Conservation (phyloP, 30 jellyfish, hydroid and myxozoan genomes). For the Cassiopea andromeda region DNA sequence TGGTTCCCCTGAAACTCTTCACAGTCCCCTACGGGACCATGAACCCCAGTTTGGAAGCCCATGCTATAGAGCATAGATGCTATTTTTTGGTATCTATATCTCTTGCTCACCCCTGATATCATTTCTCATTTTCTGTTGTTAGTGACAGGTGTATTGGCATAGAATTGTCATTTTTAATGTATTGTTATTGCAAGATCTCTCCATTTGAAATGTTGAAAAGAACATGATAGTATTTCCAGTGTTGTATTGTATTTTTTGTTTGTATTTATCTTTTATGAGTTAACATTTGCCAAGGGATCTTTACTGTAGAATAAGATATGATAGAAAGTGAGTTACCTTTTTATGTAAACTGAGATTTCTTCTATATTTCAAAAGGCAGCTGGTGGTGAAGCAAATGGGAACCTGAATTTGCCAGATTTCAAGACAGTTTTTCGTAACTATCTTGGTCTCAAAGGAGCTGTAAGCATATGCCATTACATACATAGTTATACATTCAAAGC, state of each 20-base stretch:
- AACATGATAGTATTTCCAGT: no score
- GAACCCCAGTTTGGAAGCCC: no score
- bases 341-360: no score
- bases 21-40: no score
- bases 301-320: no score
- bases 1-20: no score
- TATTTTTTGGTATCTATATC: not conserved
- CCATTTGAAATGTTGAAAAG: not conserved
- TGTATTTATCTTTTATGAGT: no score
- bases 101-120: not conserved
- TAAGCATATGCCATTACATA: constrained; percentile 20
- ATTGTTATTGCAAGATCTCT: not conserved
- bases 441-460: constrained; percentile 84
- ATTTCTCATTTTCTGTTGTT: not conserved
- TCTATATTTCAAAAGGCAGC: constrained; percentile 53
- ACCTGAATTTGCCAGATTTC: constrained; percentile 78
- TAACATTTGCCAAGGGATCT: no score
- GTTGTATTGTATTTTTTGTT: not conserved
- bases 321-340: not conserved
- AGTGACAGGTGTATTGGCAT: not conserved
- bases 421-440: constrained; percentile 66
- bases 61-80: not conserved
- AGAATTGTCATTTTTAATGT: not conserved
- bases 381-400: constrained; percentile 80
- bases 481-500: not conserved